A percentile compares a stretch with the other conserved stretches of the same genome.
phyloP scores from a whole-genome alignment of 2,888 invertebrate genomes.

The Acanthosepion lycidas region DNA sequence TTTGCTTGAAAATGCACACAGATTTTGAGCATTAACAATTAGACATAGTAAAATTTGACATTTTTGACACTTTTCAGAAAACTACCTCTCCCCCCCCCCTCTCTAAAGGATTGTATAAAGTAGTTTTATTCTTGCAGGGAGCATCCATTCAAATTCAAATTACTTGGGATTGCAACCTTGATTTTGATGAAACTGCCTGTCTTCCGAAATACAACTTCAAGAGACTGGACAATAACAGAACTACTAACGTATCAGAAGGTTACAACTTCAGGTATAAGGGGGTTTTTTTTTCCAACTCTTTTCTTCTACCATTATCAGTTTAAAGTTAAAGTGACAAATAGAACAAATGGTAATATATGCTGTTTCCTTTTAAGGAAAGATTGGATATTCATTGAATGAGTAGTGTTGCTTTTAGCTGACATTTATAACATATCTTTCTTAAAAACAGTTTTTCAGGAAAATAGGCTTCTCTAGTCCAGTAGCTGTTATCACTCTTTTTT shows the following conservation, averaged over 20 bases:
- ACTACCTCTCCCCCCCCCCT: not conserved
- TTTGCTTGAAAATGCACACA: not conserved
- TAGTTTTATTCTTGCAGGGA: slow-evolving; percentile 69
- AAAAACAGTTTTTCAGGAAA: no score
- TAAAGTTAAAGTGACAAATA: no score
- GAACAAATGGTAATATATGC: no score
- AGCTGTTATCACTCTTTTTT: no score
- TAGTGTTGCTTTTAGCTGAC: no score
- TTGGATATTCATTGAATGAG: no score
- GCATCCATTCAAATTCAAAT: slow-evolving; percentile 76
- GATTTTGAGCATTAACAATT: not conserved
- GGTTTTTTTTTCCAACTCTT: not conserved
- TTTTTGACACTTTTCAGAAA: not conserved
- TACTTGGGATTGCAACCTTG: slow-evolving; percentile 77
- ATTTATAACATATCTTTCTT: no score
- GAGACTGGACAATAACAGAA: slow-evolving; percentile 71
- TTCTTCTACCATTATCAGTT: no score
- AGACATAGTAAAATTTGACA: no score
- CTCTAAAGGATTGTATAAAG: not conserved
- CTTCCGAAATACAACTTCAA: slow-evolving; percentile 76
- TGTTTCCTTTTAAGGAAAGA: no score
- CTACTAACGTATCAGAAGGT: slow-evolving; percentile 72
- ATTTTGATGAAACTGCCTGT: slow-evolving; percentile 74
- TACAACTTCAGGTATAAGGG: slow-evolving; percentile 76
- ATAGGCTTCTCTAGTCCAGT: no score